Evolutionary conservation across 2,797 vertebrate species (phyloP).

Genomic region (Lemur catta): DNA sequence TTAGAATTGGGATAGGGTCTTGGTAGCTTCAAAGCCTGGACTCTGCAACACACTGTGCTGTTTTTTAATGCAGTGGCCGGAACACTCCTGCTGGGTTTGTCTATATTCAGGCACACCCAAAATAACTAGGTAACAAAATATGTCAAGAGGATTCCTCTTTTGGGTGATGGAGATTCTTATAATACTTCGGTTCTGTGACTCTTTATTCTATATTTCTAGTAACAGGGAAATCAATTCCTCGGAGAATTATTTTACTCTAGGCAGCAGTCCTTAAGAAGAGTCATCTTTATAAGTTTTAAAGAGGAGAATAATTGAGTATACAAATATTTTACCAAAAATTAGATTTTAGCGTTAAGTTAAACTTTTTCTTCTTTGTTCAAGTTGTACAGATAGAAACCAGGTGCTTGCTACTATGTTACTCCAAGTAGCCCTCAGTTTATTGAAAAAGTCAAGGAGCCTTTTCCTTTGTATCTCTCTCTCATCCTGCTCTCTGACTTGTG

Average conservation of each 20-base stretch:
- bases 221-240: background rate
- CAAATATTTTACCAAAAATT: background rate
- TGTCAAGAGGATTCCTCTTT: background rate
- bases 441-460: background rate
- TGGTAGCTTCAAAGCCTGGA: background rate
- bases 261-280: background rate
- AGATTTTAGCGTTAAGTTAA: background rate
- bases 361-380: background rate
- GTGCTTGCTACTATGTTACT: background rate
- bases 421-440: background rate
- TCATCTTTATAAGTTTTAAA: background rate
- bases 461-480: background rate
- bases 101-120: background rate
- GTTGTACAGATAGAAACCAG: conserved; percentile 20
- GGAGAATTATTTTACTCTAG: background rate
- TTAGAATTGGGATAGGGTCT: background rate
- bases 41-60: background rate
- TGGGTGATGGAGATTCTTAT: background rate
- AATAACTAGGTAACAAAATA: background rate
- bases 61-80: background rate
- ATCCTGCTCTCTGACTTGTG: background rate
- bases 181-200: background rate
- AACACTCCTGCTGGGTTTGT: background rate
- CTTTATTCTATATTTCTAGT: conserved; percentile 37
- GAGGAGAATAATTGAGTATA: background rate